A percentile compares a stretch with the other conserved stretches of the same genome.
Conservation (phyloP, 2,888 invertebrate species). For the Pseudanteris insignis region DNA sequence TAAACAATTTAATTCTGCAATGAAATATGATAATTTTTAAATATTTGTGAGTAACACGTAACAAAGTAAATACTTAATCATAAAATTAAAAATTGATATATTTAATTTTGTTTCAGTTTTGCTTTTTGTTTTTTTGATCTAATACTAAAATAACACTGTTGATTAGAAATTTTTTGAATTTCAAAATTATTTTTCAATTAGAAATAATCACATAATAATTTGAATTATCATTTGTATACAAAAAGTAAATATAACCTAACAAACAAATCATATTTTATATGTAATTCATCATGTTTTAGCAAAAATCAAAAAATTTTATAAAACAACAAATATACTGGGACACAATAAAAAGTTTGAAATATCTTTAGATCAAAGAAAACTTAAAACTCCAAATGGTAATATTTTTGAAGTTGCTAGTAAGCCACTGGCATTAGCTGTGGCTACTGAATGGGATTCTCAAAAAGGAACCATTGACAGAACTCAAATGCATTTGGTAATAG, state of each 20-base stretch:
- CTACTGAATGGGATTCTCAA: slow-evolving; percentile 94
- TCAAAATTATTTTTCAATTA: no score
- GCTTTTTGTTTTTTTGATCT: no score
- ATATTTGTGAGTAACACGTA: no score
- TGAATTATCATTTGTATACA: neutral
- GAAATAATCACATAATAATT: neutral
- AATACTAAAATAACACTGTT: no score
- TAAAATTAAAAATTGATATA: no score
- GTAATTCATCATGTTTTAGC: slow-evolving; percentile 57
- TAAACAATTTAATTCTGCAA: no score
- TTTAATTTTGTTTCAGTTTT: no score
- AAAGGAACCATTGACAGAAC: slow-evolving; percentile 78
- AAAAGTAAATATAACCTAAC: neutral
- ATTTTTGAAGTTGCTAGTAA: slow-evolving; percentile 83
- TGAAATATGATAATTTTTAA: no score
- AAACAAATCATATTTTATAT: neutral
- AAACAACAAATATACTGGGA: slow-evolving; percentile 76
- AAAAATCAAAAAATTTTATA: slow-evolving; percentile 77
- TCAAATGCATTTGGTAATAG: slow-evolving; percentile 91
- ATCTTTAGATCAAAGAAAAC: slow-evolving; percentile 84
- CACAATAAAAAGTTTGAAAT: slow-evolving; percentile 82
- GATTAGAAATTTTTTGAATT: no score
- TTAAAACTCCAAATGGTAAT: slow-evolving; percentile 89
- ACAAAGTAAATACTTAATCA: no score
- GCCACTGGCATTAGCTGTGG: slow-evolving; percentile 89